Evolutionary conservation across 2,797 vertebrate genomes (phyloP), one percentile per base, ranked within the genome.

Genomic region (Hypotaenidia philippensis): DNA sequence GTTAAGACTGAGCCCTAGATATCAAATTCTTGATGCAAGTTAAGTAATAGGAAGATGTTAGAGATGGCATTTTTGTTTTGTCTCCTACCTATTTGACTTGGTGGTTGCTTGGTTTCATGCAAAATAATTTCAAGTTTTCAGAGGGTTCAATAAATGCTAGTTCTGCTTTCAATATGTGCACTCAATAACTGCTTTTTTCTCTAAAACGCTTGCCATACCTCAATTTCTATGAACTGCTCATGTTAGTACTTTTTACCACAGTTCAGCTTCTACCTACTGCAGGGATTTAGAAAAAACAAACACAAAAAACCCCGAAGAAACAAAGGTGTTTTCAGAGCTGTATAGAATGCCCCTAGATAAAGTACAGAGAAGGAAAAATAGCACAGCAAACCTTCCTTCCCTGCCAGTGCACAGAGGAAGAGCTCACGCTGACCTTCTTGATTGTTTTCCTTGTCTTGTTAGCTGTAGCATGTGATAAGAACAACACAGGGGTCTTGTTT

Each of bases 191-290:
- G 45, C 29, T 65, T 32, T 59, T 31, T 31, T 45, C 59, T 78
- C 26, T 47, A 27, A 65, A 59, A 40, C 10, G 2, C 41, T 49
- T 44, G 32, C 63, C 83, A 55, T 41, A 78, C 44, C 93, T 96
- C 93, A 53, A 86, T 92, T 93, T 82, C 64, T 29, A 38, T 81
- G 65, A 17, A 52, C 26, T 80, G 69, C 52, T 94, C 25, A 15
- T 36, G 38, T 75, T 92, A 65, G 52, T 92, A 83, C 50, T 93
- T 83, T 77, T 74, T 88, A 68, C 26, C 15, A 57, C 80, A 86
- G 55, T 65, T 63, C 41, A 83, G 49, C 23, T 89, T 80, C 53
- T 70, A 47, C 50, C 76, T 66, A 53, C 29, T 41, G 79, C 27
- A 63, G n/a, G 29, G n/a, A 57, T 85, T 41, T 14, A 36, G 32